A percentile compares a stretch with the other conserved stretches of the same genome.
These are phyloP conservation scores for Spisula subtruncata DNA, from an alignment of 2,888 invertebrate genomes.

Conservation along the genomic window DNA sequence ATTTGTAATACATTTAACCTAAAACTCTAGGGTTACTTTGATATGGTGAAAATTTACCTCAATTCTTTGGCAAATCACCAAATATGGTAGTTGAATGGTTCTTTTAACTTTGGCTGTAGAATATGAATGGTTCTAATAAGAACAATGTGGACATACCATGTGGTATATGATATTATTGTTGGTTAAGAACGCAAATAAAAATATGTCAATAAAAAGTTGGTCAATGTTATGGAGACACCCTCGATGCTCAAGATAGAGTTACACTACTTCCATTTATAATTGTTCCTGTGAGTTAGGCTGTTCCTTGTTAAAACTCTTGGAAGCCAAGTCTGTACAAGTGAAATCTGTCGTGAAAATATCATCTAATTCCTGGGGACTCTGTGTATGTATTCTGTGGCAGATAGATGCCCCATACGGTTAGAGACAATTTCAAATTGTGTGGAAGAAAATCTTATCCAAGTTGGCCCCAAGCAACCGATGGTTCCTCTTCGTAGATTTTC, in stretches of 20 bases:
- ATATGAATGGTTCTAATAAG: too few species aligned
- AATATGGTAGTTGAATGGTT: neutral
- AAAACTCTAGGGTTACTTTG: neutral
- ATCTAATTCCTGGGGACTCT: neutral
- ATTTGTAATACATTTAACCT: neutral
- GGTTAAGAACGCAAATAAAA: too few species aligned
- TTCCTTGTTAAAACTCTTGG: too few species aligned
- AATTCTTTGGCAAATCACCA: neutral
- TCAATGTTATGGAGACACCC: too few species aligned
- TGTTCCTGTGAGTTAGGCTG: too few species aligned
- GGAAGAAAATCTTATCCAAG: constrained; percentile 22
- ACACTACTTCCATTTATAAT: too few species aligned
- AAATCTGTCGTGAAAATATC: too few species aligned
- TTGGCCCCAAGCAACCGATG: neutral
- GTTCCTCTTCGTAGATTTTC: neutral
- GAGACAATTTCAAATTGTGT: neutral
- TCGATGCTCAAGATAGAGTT: too few species aligned
- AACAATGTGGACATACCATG: too few species aligned
- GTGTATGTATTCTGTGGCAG: neutral
- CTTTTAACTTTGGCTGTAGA: neutral
- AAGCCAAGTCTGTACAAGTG: too few species aligned
- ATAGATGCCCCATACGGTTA: neutral
- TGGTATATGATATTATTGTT: too few species aligned
- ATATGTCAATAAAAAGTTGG: too few species aligned
- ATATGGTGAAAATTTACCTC: neutral